These are phyloP conservation scores for Therioaphis trifolii DNA, from an alignment of 2,888 invertebrate genomes.

Conservation along the genomic window DNA sequence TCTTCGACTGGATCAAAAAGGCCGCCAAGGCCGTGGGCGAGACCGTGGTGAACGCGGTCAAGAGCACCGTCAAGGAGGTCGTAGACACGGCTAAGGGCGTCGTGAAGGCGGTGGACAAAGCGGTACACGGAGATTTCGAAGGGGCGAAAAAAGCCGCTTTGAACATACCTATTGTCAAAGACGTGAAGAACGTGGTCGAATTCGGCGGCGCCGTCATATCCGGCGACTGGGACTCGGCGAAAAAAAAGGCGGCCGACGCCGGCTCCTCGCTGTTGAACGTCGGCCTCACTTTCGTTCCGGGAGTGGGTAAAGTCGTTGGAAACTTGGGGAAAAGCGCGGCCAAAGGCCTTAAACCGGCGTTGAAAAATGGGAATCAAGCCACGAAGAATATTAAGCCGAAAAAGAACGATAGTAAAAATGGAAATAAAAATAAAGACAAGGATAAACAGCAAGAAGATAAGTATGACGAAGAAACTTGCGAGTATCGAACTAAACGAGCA, in stretches of 20 bases:
- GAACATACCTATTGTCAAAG: constrained; percentile 62
- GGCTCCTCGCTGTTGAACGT: constrained; percentile 47
- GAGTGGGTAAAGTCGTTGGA: constrained; percentile 56
- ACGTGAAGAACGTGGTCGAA: constrained; percentile 59
- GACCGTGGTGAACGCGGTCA: constrained; percentile 52
- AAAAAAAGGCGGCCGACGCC: constrained; percentile 52
- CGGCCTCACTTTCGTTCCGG: constrained; percentile 55
- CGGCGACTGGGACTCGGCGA: constrained; percentile 62
- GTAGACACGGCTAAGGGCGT: constrained; percentile 62
- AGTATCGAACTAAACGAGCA: neutral
- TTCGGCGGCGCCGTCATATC: constrained; percentile 59
- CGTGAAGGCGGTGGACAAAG: constrained; percentile 56
- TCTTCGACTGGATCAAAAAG: constrained; percentile 50
- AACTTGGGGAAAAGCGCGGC: constrained; percentile 49
- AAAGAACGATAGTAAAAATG: neutral
- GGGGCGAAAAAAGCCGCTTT: constrained; percentile 56
- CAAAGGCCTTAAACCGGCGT: constrained; percentile 39
- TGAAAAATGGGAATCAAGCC: constrained; percentile 29
- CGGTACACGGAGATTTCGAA: constrained; percentile 61
- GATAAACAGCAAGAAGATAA: constrained; percentile 4
- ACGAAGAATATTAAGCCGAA: constrained; percentile 34
- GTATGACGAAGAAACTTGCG: neutral
- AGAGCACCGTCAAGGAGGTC: constrained; percentile 56
- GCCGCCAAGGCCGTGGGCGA: constrained; percentile 46
- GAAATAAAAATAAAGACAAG: neutral